These are phyloP conservation scores for Epinotia demarniana DNA, from an alignment of 2,888 invertebrate species.

Conservation along the genomic window DNA sequence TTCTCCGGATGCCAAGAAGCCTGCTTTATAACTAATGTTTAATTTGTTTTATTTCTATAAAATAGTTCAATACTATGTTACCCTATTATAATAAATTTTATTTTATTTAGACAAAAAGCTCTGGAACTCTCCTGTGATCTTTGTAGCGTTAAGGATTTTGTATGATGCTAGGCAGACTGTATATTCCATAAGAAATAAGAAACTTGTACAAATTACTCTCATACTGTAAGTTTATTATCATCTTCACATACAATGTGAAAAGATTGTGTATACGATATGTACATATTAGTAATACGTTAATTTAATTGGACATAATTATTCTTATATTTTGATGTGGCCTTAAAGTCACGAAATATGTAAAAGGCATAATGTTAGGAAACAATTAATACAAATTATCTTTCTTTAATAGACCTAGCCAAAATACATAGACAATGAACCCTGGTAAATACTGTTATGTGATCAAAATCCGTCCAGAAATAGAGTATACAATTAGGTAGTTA, in stretches of 20 bases:
- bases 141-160: conserved; percentile 71
- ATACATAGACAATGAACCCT: neutral
- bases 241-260: conserved; percentile 60
- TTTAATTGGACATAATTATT: conserved; percentile 31
- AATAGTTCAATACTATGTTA: conserved; percentile 72
- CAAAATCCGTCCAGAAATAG: conserved; percentile 39
- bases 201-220: conserved; percentile 58
- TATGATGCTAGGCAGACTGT: conserved; percentile 60
- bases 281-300: conserved; percentile 50
- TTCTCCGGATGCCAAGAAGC: conserved; percentile 82
- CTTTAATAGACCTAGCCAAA: neutral
- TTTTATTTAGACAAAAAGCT: conserved; percentile 64
- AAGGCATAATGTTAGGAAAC: neutral
- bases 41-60: conserved; percentile 57
- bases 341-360: neutral
- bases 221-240: conserved; percentile 40
- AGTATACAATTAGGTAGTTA: conserved; percentile 25
- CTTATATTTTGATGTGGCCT: conserved; percentile 5
- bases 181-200: conserved; percentile 47
- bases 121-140: conserved; percentile 85
- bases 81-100: conserved; percentile 66
- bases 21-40: conserved; percentile 76
- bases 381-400: neutral
- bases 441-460: conserved; percentile 19
- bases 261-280: conserved; percentile 54